phyloP scores from a whole-genome alignment of 1,140 invertebrate genomes.

The Brachionus rotundiformis region DNA sequence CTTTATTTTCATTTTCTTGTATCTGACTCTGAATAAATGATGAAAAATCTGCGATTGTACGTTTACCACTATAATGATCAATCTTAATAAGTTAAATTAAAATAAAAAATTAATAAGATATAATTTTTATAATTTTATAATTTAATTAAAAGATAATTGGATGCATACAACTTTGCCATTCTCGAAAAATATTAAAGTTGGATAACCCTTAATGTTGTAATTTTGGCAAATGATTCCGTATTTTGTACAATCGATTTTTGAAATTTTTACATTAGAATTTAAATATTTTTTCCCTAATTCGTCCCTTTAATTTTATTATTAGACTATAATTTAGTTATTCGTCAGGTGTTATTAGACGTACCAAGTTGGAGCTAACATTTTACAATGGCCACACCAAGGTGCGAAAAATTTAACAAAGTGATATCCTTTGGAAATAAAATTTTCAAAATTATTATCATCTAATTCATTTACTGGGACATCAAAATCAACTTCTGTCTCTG shows the following conservation, averaged over 20 bases:
- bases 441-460: constrained; percentile 40
- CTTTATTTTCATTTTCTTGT: neutral
- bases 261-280: constrained; percentile 29
- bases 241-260: constrained; percentile 37
- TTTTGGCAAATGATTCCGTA: constrained; percentile 5
- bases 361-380: constrained; percentile 25
- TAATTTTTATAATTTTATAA: neutral
- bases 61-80: neutral
- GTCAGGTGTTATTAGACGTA: too few species aligned
- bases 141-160: neutral
- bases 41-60: neutral
- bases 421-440: constrained; percentile 29
- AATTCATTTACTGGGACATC: constrained; percentile 12
- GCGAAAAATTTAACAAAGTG: constrained; percentile 46
- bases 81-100: neutral
- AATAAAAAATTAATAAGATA: neutral
- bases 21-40: neutral
- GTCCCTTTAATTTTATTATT: neutral
- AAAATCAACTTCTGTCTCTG: neutral
- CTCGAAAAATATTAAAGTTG: neutral
- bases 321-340: neutral
- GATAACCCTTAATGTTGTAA: neutral
- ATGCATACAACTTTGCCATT: constrained; percentile 20
- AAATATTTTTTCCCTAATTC: constrained; percentile 44
- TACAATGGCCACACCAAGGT: constrained; percentile 40